Percentiles rank a stretch among this genome's conserved stretches.
These are phyloP conservation scores for Hirtodrosophila confusa DNA, from an alignment of 2,888 invertebrate species.

Conservation along the genomic window DNA sequence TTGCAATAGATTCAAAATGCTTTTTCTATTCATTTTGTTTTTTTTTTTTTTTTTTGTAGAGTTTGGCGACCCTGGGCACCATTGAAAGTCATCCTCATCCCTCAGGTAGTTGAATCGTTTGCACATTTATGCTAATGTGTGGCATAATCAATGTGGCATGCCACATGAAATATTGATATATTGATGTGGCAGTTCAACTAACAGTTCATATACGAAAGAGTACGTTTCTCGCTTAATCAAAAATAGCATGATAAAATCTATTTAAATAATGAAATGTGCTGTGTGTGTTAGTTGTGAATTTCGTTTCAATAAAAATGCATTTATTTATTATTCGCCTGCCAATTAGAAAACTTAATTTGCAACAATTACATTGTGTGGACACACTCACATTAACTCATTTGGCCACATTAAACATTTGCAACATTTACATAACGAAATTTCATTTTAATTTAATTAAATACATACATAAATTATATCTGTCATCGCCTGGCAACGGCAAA, in stretches of 20 bases:
- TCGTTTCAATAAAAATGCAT: conserved; percentile 5
- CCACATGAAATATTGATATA: conserved; percentile 24
- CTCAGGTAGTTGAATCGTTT: conserved; percentile 30
- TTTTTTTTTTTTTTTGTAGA: conserved; percentile 19
- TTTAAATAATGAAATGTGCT: too few species aligned
- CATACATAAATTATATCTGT: conserved; percentile 38
- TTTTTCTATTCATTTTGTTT: conserved; percentile 15
- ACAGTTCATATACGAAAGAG: too few species aligned
- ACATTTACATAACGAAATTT: conserved; percentile 30
- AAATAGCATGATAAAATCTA: too few species aligned
- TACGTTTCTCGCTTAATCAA: too few species aligned
- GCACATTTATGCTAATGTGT: conserved; percentile 50
- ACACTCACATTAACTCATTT: conserved; percentile 1
- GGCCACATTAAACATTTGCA: conserved; percentile 22
- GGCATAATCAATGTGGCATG: conserved; percentile 48
- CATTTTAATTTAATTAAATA: conserved; percentile 45
- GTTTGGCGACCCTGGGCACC: conserved; percentile 38
- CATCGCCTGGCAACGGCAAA: background rate
- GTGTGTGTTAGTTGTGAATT: background rate
- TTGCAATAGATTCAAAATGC: conserved; percentile 44
- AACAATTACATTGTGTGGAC: conserved; percentile 5
- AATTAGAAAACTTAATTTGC: conserved; percentile 31
- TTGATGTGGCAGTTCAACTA: conserved; percentile 2
- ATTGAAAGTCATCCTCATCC: background rate
- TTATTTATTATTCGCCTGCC: conserved; percentile 18